phyloP scores from a whole-genome alignment of 2,888 invertebrate genomes.

The Nephrocerus scutellatus region DNA sequence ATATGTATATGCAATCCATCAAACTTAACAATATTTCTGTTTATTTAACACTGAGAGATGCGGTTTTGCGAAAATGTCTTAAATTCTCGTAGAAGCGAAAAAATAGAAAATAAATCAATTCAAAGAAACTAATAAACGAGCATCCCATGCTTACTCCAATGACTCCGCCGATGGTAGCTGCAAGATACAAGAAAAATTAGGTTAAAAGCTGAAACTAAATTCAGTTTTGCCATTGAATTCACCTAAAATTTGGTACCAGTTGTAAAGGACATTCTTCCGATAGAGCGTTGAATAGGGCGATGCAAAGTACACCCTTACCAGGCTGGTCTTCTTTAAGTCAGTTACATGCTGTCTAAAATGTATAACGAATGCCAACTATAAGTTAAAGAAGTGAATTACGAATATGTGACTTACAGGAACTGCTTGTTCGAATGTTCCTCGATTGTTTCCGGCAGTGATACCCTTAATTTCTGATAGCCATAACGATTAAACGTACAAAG shows the following conservation, averaged over 20 bases:
- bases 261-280: constrained; percentile 28
- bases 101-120: constrained; percentile 34
- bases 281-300: constrained; percentile 24
- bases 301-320: constrained; percentile 27
- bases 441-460: constrained; percentile 10
- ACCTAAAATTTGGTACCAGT: constrained; percentile 38
- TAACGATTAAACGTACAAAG: constrained; percentile 31
- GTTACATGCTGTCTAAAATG: constrained; percentile 5
- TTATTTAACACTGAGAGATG: too few species aligned
- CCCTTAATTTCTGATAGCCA: constrained; percentile 22
- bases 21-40: too few species aligned
- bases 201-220: constrained; percentile 38
- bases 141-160: constrained; percentile 40
- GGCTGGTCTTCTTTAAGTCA: constrained; percentile 15
- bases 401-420: constrained; percentile 21
- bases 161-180: constrained; percentile 39
- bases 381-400: background rate
- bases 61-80: too few species aligned
- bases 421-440: constrained; percentile 1
- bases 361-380: constrained; percentile 3
- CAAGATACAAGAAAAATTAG: constrained; percentile 23
- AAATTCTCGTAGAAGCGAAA: constrained; percentile 32
- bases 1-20: too few species aligned
- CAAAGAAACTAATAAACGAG: constrained; percentile 37
- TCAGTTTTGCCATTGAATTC: too few species aligned